Percentiles rank a stretch among this genome's conserved stretches.
These are phyloP conservation scores for Musca domestica DNA, from an alignment of 1,140 invertebrate species.

Conservation along the genomic window DNA sequence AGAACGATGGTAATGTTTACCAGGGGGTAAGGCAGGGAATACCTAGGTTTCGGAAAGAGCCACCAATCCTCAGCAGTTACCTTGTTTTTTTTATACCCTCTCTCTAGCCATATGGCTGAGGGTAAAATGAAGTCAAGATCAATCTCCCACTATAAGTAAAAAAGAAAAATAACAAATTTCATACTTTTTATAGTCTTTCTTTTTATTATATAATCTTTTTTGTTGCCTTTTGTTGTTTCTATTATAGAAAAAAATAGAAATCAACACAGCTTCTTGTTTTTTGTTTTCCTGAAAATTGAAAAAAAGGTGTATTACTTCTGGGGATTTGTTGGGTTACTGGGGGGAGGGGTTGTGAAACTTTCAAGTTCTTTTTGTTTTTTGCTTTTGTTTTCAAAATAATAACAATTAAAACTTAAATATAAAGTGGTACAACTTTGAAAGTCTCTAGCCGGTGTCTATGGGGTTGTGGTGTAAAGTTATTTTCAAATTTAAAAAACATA, in stretches of 20 bases:
- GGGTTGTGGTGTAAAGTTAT: not conserved
- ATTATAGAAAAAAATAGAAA: constrained; percentile 15
- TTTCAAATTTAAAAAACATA: not conserved
- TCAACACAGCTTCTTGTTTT: not conserved
- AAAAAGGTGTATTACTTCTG: not conserved
- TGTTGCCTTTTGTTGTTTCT: not conserved
- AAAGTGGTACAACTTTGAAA: too few species aligned
- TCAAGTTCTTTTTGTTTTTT: not conserved
- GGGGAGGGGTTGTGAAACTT: not conserved
- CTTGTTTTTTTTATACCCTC: too few species aligned
- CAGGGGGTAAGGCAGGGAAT: too few species aligned
- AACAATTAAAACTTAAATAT: too few species aligned
- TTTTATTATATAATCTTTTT: not conserved
- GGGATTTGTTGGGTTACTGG: not conserved
- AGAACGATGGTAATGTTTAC: too few species aligned
- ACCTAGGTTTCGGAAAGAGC: too few species aligned
- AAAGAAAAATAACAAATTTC: not conserved
- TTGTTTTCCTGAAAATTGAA: not conserved
- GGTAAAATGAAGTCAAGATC: too few species aligned
- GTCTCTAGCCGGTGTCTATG: too few species aligned
- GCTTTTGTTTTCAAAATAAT: too few species aligned
- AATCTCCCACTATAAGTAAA: too few species aligned
- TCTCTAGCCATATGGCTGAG: too few species aligned
- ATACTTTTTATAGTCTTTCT: not conserved
- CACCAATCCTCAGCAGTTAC: too few species aligned